Evolutionary conservation across 35 echinoderm and acorn worm species (phyloP), one percentile per base, ranked within the genome.

Genomic region (Ptychodera flava): DNA sequence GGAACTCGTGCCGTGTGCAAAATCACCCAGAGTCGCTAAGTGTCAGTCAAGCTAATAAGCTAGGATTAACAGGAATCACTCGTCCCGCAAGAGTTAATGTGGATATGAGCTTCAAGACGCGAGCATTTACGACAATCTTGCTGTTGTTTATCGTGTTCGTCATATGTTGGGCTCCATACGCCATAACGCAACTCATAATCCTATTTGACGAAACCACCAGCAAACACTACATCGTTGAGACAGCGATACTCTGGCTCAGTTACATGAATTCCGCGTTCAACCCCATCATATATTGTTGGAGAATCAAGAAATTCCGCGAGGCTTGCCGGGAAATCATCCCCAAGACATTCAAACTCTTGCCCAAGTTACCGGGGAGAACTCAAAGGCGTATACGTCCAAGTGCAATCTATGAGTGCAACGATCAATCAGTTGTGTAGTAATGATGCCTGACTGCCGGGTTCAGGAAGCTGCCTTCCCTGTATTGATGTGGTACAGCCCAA

Each of bases 331-430:
- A 99, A 80, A 36, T 99, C 30, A 88, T 91, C 35, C 96, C 96
- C 29, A 94, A 92, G 82, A 92, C 93, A 1, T 94, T 91, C 80
- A 90, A 90, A 30, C 79, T 99, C 78, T 83, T 97, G 85, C 96
- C 96, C 16, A 88, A 93, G 35, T 36, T 94, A n/a, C 96, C 96
- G 0, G 93, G 90, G 28, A 87, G 93, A 77, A 93, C 96, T 36
- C 88, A 90, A 37, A 88, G 96, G 37, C 32, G 96, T 77, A 94
- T 99, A 16, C 77, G 93, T 36, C 96, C 96, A 75, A 94, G 96
- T 99, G 96, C 96, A 88, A 99, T 99, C 79, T 99, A 99, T 78
- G 96, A 99, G 86, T 99, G 96, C 86, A 99, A 92, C 94, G 93
- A 94, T 22, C 45, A 64, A 64, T 64, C 45, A 12, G 45, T 64